Percentiles rank a stretch among this genome's conserved stretches.
Conservation (phyloP, 2,888 invertebrate genomes). For the Tanypteryx hageni region DNA sequence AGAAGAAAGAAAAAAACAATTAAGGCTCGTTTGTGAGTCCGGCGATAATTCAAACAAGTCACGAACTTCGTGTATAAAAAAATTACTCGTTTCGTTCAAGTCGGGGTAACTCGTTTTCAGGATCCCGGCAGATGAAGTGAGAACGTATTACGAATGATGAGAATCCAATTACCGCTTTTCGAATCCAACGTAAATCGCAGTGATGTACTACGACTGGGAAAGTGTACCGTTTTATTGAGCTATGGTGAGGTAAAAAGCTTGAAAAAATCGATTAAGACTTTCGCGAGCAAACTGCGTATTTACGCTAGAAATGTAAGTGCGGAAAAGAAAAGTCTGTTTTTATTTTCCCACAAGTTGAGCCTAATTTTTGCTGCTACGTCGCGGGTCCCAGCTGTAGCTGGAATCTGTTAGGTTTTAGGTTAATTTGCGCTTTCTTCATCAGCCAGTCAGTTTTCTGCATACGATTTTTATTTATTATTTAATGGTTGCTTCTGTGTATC, state of each 20-base stretch:
- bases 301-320: neutral
- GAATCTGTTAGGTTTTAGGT: too few relatives aligned
- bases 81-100: neutral
- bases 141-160: neutral
- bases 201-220: neutral
- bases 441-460: too few relatives aligned
- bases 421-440: too few relatives aligned
- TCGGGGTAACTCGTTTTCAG: neutral
- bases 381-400: neutral
- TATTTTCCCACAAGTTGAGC: neutral
- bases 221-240: neutral
- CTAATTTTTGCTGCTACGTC: neutral
- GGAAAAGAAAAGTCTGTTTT: neutral
- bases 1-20: neutral
- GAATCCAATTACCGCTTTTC: slow-evolving; percentile 11
- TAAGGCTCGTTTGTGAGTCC: slow-evolving; percentile 13
- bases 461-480: too few relatives aligned
- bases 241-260: neutral
- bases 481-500: too few relatives aligned
- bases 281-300: neutral
- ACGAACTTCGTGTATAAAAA: neutral
- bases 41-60: slow-evolving; percentile 17
- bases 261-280: neutral
- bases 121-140: neutral
- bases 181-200: neutral